Base-by-base conservation (phyloP, 2,888 invertebrate genomes). In the Brassicogethes aeneus region DNA sequence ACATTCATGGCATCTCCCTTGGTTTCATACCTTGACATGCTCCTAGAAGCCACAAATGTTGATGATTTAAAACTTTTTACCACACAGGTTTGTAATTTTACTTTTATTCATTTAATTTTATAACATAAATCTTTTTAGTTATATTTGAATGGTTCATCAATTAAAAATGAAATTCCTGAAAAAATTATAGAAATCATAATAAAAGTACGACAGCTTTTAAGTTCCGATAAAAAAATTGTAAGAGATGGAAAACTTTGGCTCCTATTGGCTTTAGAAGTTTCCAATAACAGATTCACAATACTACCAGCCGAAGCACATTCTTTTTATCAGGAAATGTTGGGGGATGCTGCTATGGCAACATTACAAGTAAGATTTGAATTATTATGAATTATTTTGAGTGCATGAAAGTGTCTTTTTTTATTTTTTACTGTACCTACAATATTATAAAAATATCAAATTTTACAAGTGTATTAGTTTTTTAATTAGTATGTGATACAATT, bases 1-100 rank as follows among this genome's bases (percentile, higher is more conserved):
- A 54, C 37, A 16, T 54, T 57, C 49, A 48, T 60, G 53, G 48
- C 55, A 2, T 38, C 46, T 1, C 68, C 71, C 5, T 51, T 71
- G 36, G 32, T 68, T 10, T 50, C 57, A 13, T 70, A 66, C 47
- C 56, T 71, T 36, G 60, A 64, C 40, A 59, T 67, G 56, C 46
- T 72, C 7, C 50, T 73, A 14, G 66, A 71, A 42, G 53, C 56
- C 33, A 56, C 53, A 61, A 17, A 59, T 62, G 36, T 40, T 16
- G 57, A 59, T 13, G 70, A 70, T 54, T 53, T 69, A 13, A 64
- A 67, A 52, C 54, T 70, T 23, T 67, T 68, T 43, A 58, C 66
- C 14, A 57, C 48, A 36, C 65, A 68, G 60, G 71, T 71, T 60
- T 41, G 30, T 17, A n/a, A 12, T 10, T 10, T 32, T 5, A 10